These are phyloP conservation scores for Psococerastis gibbosa DNA, from an alignment of 2,888 invertebrate species.

Conservation along the genomic window DNA sequence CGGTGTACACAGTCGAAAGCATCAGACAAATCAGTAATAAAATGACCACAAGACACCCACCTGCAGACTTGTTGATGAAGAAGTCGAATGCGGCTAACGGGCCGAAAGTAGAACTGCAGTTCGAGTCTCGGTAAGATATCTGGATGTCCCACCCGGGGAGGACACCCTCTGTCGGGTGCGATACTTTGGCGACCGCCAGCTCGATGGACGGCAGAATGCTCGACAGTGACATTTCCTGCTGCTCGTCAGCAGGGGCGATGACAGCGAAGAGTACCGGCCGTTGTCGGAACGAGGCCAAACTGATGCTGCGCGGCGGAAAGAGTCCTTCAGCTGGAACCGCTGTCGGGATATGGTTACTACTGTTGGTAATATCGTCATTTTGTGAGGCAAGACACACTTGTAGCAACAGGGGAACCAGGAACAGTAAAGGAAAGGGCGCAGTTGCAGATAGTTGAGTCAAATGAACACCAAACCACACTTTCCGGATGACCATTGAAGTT, in stretches of 20 bases:
- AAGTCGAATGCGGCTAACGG: slow-evolving; percentile 63
- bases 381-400: too few species aligned
- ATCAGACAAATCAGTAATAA: too few species aligned
- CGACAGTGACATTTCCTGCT: slow-evolving; percentile 40
- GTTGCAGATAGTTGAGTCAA: too few species aligned
- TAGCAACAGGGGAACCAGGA: too few species aligned
- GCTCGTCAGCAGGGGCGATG: slow-evolving; percentile 36
- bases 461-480: too few species aligned
- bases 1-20: too few species aligned
- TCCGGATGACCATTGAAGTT: too few species aligned
- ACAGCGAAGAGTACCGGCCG: slow-evolving; percentile 40
- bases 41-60: slow-evolving; percentile 25
- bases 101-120: slow-evolving; percentile 56
- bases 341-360: too few species aligned
- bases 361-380: too few species aligned
- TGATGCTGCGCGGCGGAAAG: slow-evolving; percentile 20
- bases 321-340: not conserved
- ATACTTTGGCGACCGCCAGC: slow-evolving; percentile 43
- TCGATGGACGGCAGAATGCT: slow-evolving; percentile 51
- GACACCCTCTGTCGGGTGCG: slow-evolving; percentile 32
- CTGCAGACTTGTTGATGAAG: slow-evolving; percentile 43
- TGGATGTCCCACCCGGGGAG: slow-evolving; percentile 48
- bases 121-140: slow-evolving; percentile 49
- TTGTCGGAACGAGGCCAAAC: slow-evolving; percentile 25
- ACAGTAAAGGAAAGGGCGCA: too few species aligned